Percentiles rank a stretch among this genome's conserved stretches.
Conservation (phyloP, 2,797 vertebrate species). For the Rhinoraja longicauda region DNA sequence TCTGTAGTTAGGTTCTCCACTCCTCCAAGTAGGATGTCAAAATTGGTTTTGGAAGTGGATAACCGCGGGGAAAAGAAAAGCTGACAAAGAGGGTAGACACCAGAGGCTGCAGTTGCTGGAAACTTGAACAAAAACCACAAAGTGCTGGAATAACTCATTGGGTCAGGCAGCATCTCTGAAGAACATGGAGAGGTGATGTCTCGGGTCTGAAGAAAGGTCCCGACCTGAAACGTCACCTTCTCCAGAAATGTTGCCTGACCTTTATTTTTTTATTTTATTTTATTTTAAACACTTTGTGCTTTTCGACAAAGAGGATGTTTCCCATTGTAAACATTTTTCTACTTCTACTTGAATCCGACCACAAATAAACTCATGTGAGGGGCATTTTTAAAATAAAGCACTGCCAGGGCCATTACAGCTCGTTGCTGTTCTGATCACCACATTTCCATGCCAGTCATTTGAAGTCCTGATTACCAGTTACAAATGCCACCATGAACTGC, state of each 20-base stretch:
- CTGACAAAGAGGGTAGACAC: not conserved
- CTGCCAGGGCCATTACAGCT: not conserved
- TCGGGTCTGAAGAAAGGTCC: too few relatives aligned
- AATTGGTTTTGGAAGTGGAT: not conserved
- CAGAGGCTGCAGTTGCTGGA: too few relatives aligned
- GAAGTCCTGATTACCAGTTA: not conserved
- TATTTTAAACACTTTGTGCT: too few relatives aligned
- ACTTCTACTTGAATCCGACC: not conserved
- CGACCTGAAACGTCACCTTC: too few relatives aligned
- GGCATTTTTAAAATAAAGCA: not conserved
- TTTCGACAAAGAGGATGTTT: too few relatives aligned
- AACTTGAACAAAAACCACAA: too few relatives aligned
- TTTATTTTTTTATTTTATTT: too few relatives aligned
- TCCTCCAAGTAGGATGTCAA: not conserved
- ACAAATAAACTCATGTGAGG: not conserved
- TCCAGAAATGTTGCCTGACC: too few relatives aligned
- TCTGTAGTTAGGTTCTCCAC: not conserved
- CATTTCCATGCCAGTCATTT: not conserved
- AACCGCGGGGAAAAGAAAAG: not conserved
- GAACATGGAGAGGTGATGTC: too few relatives aligned
- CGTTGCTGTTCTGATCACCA: not conserved
- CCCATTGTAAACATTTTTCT: not conserved
- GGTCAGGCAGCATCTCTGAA: too few relatives aligned
- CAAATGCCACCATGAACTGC: not conserved
- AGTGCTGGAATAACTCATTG: too few relatives aligned